These are phyloP conservation scores for Danio aesculapii DNA, from an alignment of 2,797 vertebrate genomes.

Conservation along the genomic window DNA sequence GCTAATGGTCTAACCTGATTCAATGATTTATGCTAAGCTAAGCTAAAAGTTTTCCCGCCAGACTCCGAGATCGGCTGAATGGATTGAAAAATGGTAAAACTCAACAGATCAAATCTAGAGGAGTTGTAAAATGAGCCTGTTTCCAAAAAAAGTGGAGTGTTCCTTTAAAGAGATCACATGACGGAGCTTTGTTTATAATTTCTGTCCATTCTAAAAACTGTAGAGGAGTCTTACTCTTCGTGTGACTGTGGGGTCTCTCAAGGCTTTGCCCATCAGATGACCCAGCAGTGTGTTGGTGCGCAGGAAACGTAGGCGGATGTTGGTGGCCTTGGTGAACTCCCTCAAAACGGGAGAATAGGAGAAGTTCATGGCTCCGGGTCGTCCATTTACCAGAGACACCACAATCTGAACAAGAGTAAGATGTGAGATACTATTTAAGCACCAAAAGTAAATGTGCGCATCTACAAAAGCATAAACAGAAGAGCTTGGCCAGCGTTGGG, in stretches of 20 bases:
- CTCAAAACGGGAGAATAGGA: constrained; percentile 93
- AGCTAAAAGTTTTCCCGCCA: too few species aligned
- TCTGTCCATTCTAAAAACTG: neutral
- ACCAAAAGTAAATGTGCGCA: too few species aligned
- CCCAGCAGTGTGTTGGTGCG: constrained; percentile 95
- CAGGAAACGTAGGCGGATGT: constrained; percentile 92
- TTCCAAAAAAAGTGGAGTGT: too few species aligned
- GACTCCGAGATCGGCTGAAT: too few species aligned
- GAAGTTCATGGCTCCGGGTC: constrained; percentile 96
- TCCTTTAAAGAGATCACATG: neutral
- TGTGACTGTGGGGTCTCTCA: constrained; percentile 94
- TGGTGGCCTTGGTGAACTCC: constrained; percentile 96
- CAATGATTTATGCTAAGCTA: too few species aligned
- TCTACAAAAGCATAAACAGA: neutral
- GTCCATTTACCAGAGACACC: constrained; percentile 94
- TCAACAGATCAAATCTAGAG: too few species aligned
- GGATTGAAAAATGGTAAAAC: too few species aligned
- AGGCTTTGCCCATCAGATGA: constrained; percentile 96
- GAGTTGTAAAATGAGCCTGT: too few species aligned
- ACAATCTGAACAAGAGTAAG: constrained; percentile 81
- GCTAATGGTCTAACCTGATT: too few species aligned
- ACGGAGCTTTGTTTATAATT: neutral
- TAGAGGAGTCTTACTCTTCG: constrained; percentile 83
- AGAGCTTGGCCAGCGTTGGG: neutral
- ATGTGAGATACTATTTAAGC: neutral